Evolutionary conservation across 2,888 invertebrate genomes (phyloP).

Genomic region (Eupithecia subumbrata): DNA sequence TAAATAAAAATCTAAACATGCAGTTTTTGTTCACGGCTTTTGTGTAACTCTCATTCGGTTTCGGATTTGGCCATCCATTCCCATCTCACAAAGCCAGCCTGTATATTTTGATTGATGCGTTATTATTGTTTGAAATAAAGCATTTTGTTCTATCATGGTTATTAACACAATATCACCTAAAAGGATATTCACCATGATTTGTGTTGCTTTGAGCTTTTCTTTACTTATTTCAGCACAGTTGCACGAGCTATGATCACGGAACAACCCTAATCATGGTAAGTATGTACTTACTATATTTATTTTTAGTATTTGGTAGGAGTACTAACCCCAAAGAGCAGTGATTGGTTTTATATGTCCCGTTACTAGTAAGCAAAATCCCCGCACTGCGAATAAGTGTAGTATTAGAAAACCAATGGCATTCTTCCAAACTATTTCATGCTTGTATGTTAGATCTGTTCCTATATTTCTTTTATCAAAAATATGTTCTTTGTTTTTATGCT

Average conservation of each 20-base stretch:
- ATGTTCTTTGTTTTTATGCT: constrained; percentile 1
- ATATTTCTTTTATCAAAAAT: constrained; percentile 7
- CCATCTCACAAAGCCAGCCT: too few species aligned
- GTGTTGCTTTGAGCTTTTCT: neutral
- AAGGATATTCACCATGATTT: too few species aligned
- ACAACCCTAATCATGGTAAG: neutral
- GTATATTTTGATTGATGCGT: neutral
- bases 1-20: too few species aligned
- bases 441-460: constrained; percentile 56
- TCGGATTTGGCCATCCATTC: too few species aligned
- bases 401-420: constrained; percentile 85
- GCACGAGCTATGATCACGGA: neutral
- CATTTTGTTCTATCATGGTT: too few species aligned
- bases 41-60: too few species aligned
- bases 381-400: constrained; percentile 65
- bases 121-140: too few species aligned
- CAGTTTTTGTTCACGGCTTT: too few species aligned
- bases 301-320: neutral
- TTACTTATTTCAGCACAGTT: neutral
- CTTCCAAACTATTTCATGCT: constrained; percentile 85
- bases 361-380: neutral
- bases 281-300: neutral
- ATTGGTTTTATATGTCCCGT: constrained; percentile 8
- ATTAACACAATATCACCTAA: too few species aligned
- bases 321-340: constrained; percentile 22